phyloP scores from a whole-genome alignment of 2,888 invertebrate genomes.

The Trichogramma dendrolimi region DNA sequence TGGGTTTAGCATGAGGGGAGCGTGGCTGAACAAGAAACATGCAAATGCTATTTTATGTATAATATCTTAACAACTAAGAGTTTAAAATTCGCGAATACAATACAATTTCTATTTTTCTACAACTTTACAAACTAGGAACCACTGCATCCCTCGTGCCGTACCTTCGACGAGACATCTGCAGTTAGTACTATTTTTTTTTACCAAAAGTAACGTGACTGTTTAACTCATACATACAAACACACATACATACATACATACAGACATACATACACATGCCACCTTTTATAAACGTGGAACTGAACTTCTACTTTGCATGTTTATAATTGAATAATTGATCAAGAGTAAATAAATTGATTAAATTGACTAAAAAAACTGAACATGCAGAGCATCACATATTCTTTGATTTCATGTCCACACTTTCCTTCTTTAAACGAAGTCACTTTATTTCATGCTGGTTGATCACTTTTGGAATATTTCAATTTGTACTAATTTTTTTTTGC shows the following conservation, averaged over 20 bases:
- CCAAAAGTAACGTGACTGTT: constrained; percentile 14
- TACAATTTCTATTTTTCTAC: constrained; percentile 25
- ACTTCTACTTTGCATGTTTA: constrained; percentile 9
- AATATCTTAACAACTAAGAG: constrained; percentile 22
- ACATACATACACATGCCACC: constrained; percentile 14
- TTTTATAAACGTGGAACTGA: constrained; percentile 19
- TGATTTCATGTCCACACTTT: too few relatives aligned
- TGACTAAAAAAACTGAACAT: too few relatives aligned
- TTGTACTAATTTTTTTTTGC: constrained; percentile 11
- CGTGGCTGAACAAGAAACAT: constrained; percentile 27
- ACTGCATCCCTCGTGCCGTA: constrained; percentile 22
- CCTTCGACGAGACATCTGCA: constrained; percentile 9
- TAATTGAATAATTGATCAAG: too few relatives aligned
- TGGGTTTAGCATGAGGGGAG: constrained; percentile 24
- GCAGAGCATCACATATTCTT: too few relatives aligned
- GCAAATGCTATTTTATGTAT: constrained; percentile 20
- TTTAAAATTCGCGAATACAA: constrained; percentile 25
- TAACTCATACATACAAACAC: constrained; percentile 9
- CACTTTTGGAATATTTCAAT: too few relatives aligned
- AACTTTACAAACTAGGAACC: constrained; percentile 16
- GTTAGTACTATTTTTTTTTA: constrained; percentile 4
- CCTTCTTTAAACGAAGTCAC: too few relatives aligned
- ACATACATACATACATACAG: constrained; percentile 18
- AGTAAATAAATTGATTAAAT: too few relatives aligned
- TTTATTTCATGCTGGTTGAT: too few relatives aligned